Conservation (phyloP, 2,888 invertebrate genomes). For the Sisyra nigra region DNA sequence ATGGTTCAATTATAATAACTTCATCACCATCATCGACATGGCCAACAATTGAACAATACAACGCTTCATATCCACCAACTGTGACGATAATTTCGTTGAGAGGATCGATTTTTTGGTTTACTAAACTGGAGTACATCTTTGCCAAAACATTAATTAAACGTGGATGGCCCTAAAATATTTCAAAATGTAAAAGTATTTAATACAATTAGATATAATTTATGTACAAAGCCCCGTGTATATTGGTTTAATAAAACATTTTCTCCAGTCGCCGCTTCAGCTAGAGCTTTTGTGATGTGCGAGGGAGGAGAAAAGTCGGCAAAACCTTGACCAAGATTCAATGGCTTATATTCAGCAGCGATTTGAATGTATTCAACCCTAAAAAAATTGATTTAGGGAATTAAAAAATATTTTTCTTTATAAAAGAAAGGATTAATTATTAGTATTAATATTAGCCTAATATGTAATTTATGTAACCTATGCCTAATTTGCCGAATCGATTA, state of each 20-base stretch:
- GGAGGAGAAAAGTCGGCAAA: conserved; percentile 89
- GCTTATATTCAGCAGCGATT: conserved; percentile 66
- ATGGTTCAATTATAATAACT: conserved; percentile 95
- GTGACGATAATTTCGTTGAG: conserved; percentile 78
- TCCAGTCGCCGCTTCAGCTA: conserved; percentile 47
- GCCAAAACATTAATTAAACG: conserved; percentile 70
- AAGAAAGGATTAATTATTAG: neutral
- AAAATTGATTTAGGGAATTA: conserved; percentile 7
- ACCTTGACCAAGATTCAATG: conserved; percentile 88
- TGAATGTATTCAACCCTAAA: conserved; percentile 84
- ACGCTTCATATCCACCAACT: conserved; percentile 86
- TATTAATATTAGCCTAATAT: neutral
- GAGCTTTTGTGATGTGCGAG: conserved; percentile 58
- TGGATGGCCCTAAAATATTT: conserved; percentile 66
- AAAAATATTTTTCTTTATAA: neutral
- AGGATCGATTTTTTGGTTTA: conserved; percentile 64
- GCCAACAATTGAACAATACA: conserved; percentile 69
- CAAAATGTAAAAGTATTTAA: neutral
- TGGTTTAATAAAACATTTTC: conserved; percentile 70
- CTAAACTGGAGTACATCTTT: conserved; percentile 67
- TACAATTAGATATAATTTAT: conserved; percentile 20
- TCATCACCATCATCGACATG: conserved; percentile 78
- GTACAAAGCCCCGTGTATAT: conserved; percentile 88
- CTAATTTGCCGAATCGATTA: too few relatives aligned
- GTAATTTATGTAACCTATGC: too few relatives aligned